Conservation (phyloP, 2,797 vertebrate species). For the Cyprinodon diabolis region DNA sequence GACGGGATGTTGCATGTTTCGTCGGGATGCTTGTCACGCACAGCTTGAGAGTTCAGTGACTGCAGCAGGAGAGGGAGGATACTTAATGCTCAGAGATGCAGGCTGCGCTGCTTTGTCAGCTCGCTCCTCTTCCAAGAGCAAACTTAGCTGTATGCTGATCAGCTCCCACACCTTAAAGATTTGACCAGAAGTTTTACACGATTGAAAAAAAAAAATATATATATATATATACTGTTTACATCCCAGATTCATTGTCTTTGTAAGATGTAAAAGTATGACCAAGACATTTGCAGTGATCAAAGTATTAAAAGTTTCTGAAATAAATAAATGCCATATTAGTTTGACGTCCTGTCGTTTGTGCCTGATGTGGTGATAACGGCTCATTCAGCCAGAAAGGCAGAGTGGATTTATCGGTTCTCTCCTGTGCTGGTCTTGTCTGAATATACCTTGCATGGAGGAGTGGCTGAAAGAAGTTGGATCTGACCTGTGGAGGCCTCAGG, state of each 20-base stretch:
- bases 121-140: slow-evolving; percentile 28
- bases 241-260: slow-evolving; percentile 80
- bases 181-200: slow-evolving; percentile 50
- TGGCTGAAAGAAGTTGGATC: slow-evolving; percentile 26
- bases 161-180: slow-evolving; percentile 46
- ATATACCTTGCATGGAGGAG: slow-evolving; percentile 42
- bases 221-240: slow-evolving; percentile 73
- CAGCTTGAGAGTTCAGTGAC: slow-evolving; percentile 34
- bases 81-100: slow-evolving; percentile 19
- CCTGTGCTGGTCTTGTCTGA: slow-evolving; percentile 47
- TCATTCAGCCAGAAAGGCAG: slow-evolving; percentile 11
- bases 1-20: slow-evolving; percentile 21
- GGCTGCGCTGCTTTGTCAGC: slow-evolving; percentile 16
- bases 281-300: slow-evolving; percentile 82
- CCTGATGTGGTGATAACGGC: background rate
- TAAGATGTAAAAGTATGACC: slow-evolving; percentile 82
- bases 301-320: slow-evolving; percentile 84
- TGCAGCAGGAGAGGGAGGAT: slow-evolving; percentile 21
- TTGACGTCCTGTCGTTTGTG: slow-evolving; percentile 43
- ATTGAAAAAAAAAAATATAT: slow-evolving; percentile 26
- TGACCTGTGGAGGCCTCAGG: slow-evolving; percentile 49
- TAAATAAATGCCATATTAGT: slow-evolving; percentile 74
- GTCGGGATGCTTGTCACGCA: slow-evolving; percentile 23
- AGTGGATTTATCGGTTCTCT: slow-evolving; percentile 26
- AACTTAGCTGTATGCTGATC: slow-evolving; percentile 34